Evolutionary conservation across 2,797 vertebrate genomes (phyloP).

Genomic region (Amniataba percoides): DNA sequence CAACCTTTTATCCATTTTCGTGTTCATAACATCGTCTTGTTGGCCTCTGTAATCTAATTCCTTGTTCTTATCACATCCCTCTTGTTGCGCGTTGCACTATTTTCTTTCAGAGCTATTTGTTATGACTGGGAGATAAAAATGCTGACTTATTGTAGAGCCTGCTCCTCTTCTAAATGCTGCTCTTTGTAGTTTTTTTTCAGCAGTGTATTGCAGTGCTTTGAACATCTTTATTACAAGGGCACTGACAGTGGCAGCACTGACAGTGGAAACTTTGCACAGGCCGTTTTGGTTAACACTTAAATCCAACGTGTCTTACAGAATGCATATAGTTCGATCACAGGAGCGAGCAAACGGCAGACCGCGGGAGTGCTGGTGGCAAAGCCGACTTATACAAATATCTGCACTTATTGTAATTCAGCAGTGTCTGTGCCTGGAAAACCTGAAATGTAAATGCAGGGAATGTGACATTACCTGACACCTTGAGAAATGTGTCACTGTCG

Average conservation of each 20-base stretch:
- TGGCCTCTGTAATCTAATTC: constrained; percentile 61
- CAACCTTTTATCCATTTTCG: constrained; percentile 47
- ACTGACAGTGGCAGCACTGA: constrained; percentile 16
- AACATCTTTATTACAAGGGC: constrained; percentile 38
- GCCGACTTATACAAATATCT: constrained; percentile 3
- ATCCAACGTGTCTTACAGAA: not conserved
- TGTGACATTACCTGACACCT: constrained; percentile 27
- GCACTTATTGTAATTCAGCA: constrained; percentile 12
- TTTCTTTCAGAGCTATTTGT: constrained; percentile 66
- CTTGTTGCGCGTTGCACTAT: constrained; percentile 37
- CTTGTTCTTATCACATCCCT: constrained; percentile 54
- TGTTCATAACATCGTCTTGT: constrained; percentile 30
- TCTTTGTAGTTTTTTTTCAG: constrained; percentile 27
- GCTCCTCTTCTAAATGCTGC: constrained; percentile 30
- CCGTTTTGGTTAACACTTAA: constrained; percentile 26
- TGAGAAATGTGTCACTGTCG: constrained; percentile 10
- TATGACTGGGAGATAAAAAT: constrained; percentile 58
- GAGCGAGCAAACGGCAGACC: not conserved
- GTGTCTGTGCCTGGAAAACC: not conserved
- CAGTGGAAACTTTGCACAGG: constrained; percentile 6
- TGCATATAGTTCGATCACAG: not conserved
- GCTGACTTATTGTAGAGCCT: constrained; percentile 50
- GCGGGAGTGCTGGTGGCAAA: not conserved
- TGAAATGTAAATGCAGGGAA: constrained; percentile 18
- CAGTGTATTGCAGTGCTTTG: not conserved